phyloP scores from a whole-genome alignment of 2,797 vertebrate genomes.

The Selene dorsalis region DNA sequence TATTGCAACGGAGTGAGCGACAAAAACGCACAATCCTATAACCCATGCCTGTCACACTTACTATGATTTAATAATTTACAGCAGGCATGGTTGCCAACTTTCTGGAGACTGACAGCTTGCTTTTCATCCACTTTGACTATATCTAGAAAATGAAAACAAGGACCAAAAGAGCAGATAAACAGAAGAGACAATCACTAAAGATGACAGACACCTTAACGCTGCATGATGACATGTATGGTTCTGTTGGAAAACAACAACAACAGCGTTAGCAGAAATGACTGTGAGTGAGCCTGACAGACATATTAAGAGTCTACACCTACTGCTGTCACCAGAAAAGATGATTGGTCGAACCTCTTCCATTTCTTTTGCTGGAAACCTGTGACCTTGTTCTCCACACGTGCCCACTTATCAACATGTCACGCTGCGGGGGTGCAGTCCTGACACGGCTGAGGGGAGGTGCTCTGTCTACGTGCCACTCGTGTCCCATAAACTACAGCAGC shows the following conservation, averaged over 20 bases:
- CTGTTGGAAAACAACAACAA: slow-evolving; percentile 4
- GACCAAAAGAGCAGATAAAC: slow-evolving; percentile 35
- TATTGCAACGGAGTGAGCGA: slow-evolving; percentile 37
- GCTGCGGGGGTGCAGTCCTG: slow-evolving; percentile 14
- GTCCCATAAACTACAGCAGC: slow-evolving; percentile 18
- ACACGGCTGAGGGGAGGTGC: slow-evolving; percentile 27
- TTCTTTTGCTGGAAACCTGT: slow-evolving; percentile 22
- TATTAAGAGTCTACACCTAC: slow-evolving; percentile 23
- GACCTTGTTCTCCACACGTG: slow-evolving; percentile 18
- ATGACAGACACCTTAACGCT: slow-evolving; percentile 54
- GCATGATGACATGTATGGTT: slow-evolving; percentile 5
- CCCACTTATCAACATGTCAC: slow-evolving; percentile 9
- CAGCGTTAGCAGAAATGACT: neutral
- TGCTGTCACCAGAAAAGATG: slow-evolving; percentile 26
- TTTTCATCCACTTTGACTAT: slow-evolving; percentile 46
- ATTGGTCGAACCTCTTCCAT: slow-evolving; percentile 7
- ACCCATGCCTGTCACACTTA: slow-evolving; percentile 57
- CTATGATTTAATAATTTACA: slow-evolving; percentile 58
- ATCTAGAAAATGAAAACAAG: slow-evolving; percentile 39
- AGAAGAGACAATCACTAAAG: slow-evolving; percentile 49
- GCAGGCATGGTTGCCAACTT: slow-evolving; percentile 63
- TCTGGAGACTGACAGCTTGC: slow-evolving; percentile 43
- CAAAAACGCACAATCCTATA: slow-evolving; percentile 65
- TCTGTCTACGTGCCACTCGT: slow-evolving; percentile 21
- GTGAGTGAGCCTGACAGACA: slow-evolving; percentile 26